Base-by-base conservation (phyloP, 2,113 vertebrate genomes). In the Calyptomena viridis region DNA sequence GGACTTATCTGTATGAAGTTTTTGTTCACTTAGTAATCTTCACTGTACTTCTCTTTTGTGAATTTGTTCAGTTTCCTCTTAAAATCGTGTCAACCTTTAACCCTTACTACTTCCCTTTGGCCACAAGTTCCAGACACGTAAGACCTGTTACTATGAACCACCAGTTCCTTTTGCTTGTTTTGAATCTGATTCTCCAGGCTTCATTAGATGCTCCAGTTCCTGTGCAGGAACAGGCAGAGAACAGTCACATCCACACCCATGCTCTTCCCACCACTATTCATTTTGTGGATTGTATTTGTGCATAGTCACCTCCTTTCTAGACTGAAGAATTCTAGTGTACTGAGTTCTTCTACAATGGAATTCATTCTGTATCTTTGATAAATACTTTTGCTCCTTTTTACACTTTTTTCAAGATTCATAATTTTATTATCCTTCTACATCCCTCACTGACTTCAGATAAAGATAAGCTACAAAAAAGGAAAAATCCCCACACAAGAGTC, bases 151-250 rank as follows among this genome's bases (percentile, higher is more conserved):
- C 46, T 22, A 76, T 24, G 37, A 89, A 35, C 35, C 11, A 63
- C 40, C 30, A 52, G 49, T 84, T 94, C 77, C 69, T 87, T 87
- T 87, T 56, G 33, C 47, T 94, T 91, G 69, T 84, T 94, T 89
- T 79, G 47, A 91, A 50, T 72, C 60, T 72, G 71, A 14, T 69
- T 80, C 40, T 68, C 25, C 42, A 71, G 39, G 56, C 33, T 87
- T 71, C 84, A 64, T 50, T 22, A 84, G 74, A 75, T 55, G 40
- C 39, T 89, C 52, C 27, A n/a, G 66, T 69, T 90, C 58, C 71
- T 62, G 31, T n/a, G 53, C 72, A 89, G 79, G 33, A 92, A 71
- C 1, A 79, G 86, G 79, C 79, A 93, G 49, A 42, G 33, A 82
- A 77, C 39, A 68, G 23, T 53, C 63, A 91, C n/a, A 33, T 84